Base-by-base conservation (phyloP, 2,797 vertebrate genomes). In the Thamnophis elegans region DNA sequence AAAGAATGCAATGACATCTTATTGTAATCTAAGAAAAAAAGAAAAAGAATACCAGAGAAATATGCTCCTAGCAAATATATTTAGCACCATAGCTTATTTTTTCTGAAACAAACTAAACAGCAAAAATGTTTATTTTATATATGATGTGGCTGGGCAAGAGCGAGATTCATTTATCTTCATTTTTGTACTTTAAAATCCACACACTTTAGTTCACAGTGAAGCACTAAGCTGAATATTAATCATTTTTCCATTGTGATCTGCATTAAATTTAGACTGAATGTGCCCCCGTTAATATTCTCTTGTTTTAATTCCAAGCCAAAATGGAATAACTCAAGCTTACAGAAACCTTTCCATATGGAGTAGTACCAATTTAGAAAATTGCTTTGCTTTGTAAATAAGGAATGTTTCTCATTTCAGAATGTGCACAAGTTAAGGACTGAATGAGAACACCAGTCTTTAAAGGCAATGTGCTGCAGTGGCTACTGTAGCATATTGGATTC, bases 91-190 rank as follows among this genome's bases (percentile, higher is more conserved):
- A 93, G 93, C 91, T 97, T 95, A 96, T 94, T 97, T 94, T 95
- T 96, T 86, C 91, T 96, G 95, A 92, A 95, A 90, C 47, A 65
- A 93, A 94, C 95, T 97, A 95, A 93, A 93, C 78, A 95, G 82
- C 86, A 96, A 96, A 93, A 97, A 97, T 96, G 91, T 95, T 94
- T 96, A 96, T 95, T 96, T 97, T 96, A 93, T 94, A 93, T 96
- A 96, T 95, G 88, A 95, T 82, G 47, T 96, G 0, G 0, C 94
- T 96, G 91, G 94, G 93, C 93, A 96, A 96, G 96, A 94, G 88
- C 95, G 87, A 95, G 51, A 96, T 96, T 95, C 51, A 97, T 96
- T 96, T 91, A 96, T 97, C 96, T 97, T 97, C 73, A 96, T 97
- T 96, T 97, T 96, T 95, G 82, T 93, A 96, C 95, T 97, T 97